Evolutionary conservation across 2,888 invertebrate genomes (phyloP), one percentile per base, ranked within the genome.

Genomic region (Brassicogethes aeneus): DNA sequence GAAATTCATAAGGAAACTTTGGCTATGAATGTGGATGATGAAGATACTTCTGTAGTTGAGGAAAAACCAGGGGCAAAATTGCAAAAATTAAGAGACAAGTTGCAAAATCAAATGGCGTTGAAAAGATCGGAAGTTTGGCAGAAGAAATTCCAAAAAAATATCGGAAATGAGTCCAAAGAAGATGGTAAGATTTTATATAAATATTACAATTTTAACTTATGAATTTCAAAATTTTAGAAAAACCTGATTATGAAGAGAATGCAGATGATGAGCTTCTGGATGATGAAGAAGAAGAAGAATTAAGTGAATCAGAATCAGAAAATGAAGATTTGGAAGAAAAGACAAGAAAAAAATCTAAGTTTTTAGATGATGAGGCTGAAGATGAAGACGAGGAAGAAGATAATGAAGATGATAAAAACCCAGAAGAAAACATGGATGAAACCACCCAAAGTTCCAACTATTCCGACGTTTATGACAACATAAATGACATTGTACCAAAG

Each of bases 1-100:
- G 67, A 67, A 54, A 52, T 73, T 32, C 68, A 69, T 50, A 61
- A 71, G 50, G 65, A 70, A 55, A 63, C 60, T 31, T 48, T 67
- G 40, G 55, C 60, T 15, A 46, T 69, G 48, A 47, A 56, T 39
- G 48, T 60, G 3, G 65, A 66, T 17, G 68, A 39, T 52, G 52
- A 52, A 37, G 47, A 46, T 10, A 48, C 56, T 40, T 56, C 43
- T 42, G 54, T 50, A 36, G 62, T 71, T 12, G 69, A 69, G 29
- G 70, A 69, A 17, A 76, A 79, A 59, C 84, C 87, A 32, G 88
- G 91, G 0, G 77, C 77, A 2, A 82, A 80, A 52, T 74, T 84
- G 48, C 62, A 74, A n/a, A 79, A 76, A 52, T 68, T 92, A 38
- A 82, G 81, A 58, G 76, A 79, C 44, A 79, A 82, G 46, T 70